A percentile compares a stretch with the other conserved stretches of the same genome.
phyloP scores from a whole-genome alignment of 2,888 invertebrate genomes.

The Escarpia spicata region DNA sequence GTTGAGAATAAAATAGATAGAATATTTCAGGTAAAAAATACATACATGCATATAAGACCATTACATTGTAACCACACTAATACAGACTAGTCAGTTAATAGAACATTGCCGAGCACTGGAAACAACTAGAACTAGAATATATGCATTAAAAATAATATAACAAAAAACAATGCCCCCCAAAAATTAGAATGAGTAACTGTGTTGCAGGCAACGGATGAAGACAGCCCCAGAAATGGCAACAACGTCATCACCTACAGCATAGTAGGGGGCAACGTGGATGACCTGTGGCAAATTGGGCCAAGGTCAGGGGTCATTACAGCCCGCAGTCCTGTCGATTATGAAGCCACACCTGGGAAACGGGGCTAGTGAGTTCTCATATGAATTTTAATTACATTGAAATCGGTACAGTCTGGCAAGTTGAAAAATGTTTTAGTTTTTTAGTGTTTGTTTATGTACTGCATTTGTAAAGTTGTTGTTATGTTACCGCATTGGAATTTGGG shows the following conservation, averaged over 20 bases:
- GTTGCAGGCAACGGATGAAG: slow-evolving; percentile 79
- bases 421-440: too few species aligned
- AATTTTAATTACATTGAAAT: slow-evolving; percentile 70
- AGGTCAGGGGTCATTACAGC: slow-evolving; percentile 62
- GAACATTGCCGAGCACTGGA: too few species aligned
- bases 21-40: too few species aligned
- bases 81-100: too few species aligned
- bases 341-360: slow-evolving; percentile 82
- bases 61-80: too few species aligned
- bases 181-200: background rate
- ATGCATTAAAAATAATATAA: too few species aligned
- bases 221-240: slow-evolving; percentile 71
- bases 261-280: slow-evolving; percentile 65
- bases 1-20: too few species aligned
- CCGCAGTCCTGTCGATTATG: slow-evolving; percentile 62
- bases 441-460: background rate
- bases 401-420: background rate
- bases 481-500: background rate
- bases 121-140: too few species aligned
- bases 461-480: background rate
- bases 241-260: slow-evolving; percentile 80
- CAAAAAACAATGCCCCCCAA: too few species aligned
- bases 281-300: slow-evolving; percentile 61
- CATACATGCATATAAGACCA: too few species aligned
- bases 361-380: slow-evolving; percentile 66